Percentiles rank a stretch among this genome's conserved stretches.
phyloP scores from a whole-genome alignment of 2,888 invertebrate genomes.

The Scelioninae gen. 2 region DNA sequence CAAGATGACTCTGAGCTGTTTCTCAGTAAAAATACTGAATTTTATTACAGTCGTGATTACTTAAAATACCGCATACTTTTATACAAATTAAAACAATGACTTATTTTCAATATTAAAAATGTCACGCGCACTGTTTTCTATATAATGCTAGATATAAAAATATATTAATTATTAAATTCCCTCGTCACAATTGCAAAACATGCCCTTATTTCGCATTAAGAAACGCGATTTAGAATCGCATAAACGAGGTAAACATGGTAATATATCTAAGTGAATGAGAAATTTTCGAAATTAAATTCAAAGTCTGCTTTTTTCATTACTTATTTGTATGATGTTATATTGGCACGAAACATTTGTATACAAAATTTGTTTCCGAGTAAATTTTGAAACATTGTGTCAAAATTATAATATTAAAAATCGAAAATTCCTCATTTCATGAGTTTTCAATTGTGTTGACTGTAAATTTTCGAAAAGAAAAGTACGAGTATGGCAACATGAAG shows the following conservation, averaged over 20 bases:
- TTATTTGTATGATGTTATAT: slow-evolving; percentile 9
- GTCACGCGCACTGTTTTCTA: slow-evolving; percentile 42
- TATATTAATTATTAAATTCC: slow-evolving; percentile 56
- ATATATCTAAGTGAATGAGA: slow-evolving; percentile 47
- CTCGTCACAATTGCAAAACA: slow-evolving; percentile 57
- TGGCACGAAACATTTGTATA: slow-evolving; percentile 8
- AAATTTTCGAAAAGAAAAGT: slow-evolving; percentile 31
- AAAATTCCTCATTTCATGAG: slow-evolving; percentile 39
- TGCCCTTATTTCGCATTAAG: slow-evolving; percentile 51
- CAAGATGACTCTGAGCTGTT: slow-evolving; percentile 57
- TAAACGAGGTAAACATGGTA: slow-evolving; percentile 55
- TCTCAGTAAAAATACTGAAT: slow-evolving; percentile 58
- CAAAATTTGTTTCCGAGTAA: background rate
- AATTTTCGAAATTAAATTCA: slow-evolving; percentile 24
- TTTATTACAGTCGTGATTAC: slow-evolving; percentile 54
- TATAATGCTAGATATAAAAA: slow-evolving; percentile 56
- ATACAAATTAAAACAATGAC: slow-evolving; percentile 54
- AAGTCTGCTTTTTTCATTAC: background rate
- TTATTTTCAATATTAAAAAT: slow-evolving; percentile 50
- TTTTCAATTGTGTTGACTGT: slow-evolving; percentile 32
- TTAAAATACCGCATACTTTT: slow-evolving; percentile 50
- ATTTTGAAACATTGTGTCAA: slow-evolving; percentile 15
- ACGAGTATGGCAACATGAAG: slow-evolving; percentile 68
- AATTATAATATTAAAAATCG: too few species aligned
- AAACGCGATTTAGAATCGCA: slow-evolving; percentile 25